Evolutionary conservation across 2,888 invertebrate genomes (phyloP), one percentile per base, ranked within the genome.

Genomic region (Mesochorus sp.): DNA sequence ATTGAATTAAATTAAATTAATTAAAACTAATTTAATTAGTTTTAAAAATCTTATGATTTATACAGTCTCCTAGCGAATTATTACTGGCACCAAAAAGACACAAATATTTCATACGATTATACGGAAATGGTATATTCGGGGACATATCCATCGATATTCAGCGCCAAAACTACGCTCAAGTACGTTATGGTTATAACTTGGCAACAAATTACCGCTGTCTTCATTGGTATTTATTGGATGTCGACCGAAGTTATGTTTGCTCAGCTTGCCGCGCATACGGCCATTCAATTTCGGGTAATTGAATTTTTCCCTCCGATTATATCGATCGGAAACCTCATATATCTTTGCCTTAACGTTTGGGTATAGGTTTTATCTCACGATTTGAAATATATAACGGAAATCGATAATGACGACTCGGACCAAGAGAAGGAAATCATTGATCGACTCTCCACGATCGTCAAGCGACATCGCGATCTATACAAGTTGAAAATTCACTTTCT

Each of bases 271-370:
- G 53, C 72, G 1, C 55, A 55, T 19, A 34, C 4, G 17, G 34
- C 55, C 31, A 55, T 55, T n/a, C 55, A 55, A 55, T 68, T 53
- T 34, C 42, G 53, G 24, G 68, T 68, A 68, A 55, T 55, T 55
- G 1, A 19, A 31, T 55, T 31, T 28, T 55, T 28, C 19, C 10
- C 5, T 31, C 17, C 12, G 5, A 31, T 17, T 31, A 6, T 17
- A 1, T 49, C n/a, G n/a, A n/a, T 2, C n/a, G 8, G 2, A 1
- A 47, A 47, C 19, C 1, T 47, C 19, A n/a, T n/a, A n/a, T n/a
- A n/a, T n/a, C n/a, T n/a, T n/a, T n/a, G n/a, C n/a, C n/a, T n/a
- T n/a, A n/a, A n/a, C n/a, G n/a, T n/a, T n/a, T n/a, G n/a, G n/a
- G n/a, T n/a, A 3, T 39, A 59, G 57, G 24, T 59, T 8, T 39